A percentile compares a stretch with the other conserved stretches of the same genome.
Conservation (phyloP, 2,888 invertebrate genomes). For the Ochropacha duplaris region DNA sequence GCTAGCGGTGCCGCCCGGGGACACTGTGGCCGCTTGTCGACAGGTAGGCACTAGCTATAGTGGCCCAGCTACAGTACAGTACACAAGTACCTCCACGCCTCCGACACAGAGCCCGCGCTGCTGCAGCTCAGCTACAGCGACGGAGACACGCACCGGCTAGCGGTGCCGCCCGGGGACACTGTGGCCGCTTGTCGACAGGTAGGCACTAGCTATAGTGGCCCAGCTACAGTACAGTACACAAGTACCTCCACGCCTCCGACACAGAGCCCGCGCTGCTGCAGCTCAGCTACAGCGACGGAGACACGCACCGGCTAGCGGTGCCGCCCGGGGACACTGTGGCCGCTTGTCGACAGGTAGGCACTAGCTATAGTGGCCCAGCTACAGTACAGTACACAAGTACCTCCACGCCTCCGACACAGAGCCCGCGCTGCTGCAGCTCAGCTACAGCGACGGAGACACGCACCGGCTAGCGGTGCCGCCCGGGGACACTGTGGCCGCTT, state of each 20-base stretch:
- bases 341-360: constrained; percentile 80
- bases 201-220: constrained; percentile 73
- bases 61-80: too few species aligned
- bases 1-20: constrained; percentile 65
- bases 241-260: constrained; percentile 43
- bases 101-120: constrained; percentile 70
- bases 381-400: too few species aligned
- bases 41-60: too few species aligned
- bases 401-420: constrained; percentile 58
- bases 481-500: constrained; percentile 51
- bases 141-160: constrained; percentile 81
- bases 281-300: constrained; percentile 82
- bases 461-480: constrained; percentile 78
- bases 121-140: constrained; percentile 81
- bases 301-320: constrained; percentile 80
- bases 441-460: constrained; percentile 83
- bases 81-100: constrained; percentile 29
- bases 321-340: constrained; percentile 52
- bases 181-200: constrained; percentile 77
- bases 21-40: too few species aligned
- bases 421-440: constrained; percentile 71
- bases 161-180: constrained; percentile 63
- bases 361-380: too few species aligned
- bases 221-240: too few species aligned
- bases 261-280: constrained; percentile 74